Evolutionary conservation across 2,888 invertebrate genomes (phyloP).

Genomic region (Pollenia labialis): DNA sequence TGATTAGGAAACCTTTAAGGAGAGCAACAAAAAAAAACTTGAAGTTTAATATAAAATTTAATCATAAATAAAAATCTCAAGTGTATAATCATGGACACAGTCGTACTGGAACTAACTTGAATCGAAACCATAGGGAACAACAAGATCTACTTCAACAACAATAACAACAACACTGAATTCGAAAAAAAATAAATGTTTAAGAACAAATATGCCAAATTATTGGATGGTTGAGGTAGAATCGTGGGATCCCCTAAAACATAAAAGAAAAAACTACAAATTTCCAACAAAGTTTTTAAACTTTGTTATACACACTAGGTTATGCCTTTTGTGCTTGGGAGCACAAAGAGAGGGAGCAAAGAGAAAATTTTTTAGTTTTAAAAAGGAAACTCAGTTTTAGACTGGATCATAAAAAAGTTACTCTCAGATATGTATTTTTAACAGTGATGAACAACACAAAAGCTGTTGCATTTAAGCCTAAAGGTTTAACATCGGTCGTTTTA

Average conservation of each 20-base stretch:
- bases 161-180: constrained; percentile 68
- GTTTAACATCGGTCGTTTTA: too few relatives aligned
- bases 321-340: too few relatives aligned
- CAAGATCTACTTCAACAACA: constrained; percentile 48
- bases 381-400: too few relatives aligned
- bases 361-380: too few relatives aligned
- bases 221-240: too few relatives aligned
- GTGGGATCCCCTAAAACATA: not conserved
- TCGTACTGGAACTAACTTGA: not conserved
- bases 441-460: too few relatives aligned
- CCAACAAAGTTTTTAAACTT: too few relatives aligned
- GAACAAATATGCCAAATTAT: not conserved
- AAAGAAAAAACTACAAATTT: not conserved
- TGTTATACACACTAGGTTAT: too few relatives aligned
- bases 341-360: too few relatives aligned
- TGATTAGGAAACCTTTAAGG: not conserved
- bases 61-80: constrained; percentile 56
- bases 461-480: too few relatives aligned
- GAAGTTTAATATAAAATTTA: constrained; percentile 23
- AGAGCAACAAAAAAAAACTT: constrained; percentile 23
- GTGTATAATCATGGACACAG: constrained; percentile 54
- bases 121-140: constrained; percentile 43
- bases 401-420: too few relatives aligned
- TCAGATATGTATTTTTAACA: too few relatives aligned
- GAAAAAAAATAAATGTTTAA: not conserved